Percentiles rank a stretch among this genome's conserved stretches.
phyloP scores from a whole-genome alignment of 2,888 invertebrate genomes.

The Plebejus melissa region DNA sequence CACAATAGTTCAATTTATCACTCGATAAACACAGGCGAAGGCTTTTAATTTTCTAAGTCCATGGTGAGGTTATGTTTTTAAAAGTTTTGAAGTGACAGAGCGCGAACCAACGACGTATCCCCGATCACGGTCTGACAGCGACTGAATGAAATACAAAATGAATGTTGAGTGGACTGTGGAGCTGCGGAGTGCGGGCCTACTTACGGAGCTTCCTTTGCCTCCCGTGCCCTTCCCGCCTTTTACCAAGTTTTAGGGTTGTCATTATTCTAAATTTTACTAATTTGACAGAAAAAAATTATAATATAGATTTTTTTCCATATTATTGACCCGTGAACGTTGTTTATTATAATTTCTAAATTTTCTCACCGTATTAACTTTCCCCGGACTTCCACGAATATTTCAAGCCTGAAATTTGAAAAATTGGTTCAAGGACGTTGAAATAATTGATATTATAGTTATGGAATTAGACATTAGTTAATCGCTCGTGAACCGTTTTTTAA shows the following conservation, averaged over 20 bases:
- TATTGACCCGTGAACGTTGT: no score
- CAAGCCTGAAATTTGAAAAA: no score
- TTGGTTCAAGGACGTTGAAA: no score
- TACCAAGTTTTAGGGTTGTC: slow-evolving; percentile 32
- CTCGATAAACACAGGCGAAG: slow-evolving; percentile 37
- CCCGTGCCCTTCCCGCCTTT: slow-evolving; percentile 33
- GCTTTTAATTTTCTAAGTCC: slow-evolving; percentile 52
- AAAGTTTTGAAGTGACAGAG: slow-evolving; percentile 30
- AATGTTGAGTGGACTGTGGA: slow-evolving; percentile 31
- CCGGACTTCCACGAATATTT: no score
- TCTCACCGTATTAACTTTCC: no score
- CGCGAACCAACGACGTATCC: slow-evolving; percentile 6
- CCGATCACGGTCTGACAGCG: slow-evolving; percentile 39
- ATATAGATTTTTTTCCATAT: no score
- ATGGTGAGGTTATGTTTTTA: slow-evolving; percentile 37
- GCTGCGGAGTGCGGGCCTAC: not conserved
- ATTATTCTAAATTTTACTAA: slow-evolving; percentile 18
- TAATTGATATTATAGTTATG: no score
- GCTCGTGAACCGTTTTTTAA: no score
- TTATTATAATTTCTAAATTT: no score
- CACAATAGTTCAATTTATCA: slow-evolving; percentile 38
- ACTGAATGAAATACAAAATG: slow-evolving; percentile 42
- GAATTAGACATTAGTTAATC: no score
- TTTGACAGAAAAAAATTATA: not conserved
- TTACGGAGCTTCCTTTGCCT: not conserved